phyloP scores from a whole-genome alignment of 1,140 invertebrate species.

The Drosophila micromelanica region DNA sequence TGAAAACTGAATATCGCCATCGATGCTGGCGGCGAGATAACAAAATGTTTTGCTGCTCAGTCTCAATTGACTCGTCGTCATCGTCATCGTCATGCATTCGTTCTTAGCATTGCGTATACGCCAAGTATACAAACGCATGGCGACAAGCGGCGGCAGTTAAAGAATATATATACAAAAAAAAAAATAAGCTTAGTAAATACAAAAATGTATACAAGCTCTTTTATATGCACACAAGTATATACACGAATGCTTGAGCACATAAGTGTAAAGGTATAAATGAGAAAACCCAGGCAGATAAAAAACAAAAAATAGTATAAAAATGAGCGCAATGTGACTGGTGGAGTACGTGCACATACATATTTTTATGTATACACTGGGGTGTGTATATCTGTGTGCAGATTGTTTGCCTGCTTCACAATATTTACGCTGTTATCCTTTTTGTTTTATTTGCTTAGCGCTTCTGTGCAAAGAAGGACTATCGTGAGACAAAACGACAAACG shows the following conservation, averaged over 20 bases:
- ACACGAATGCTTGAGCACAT: slow-evolving; percentile 17
- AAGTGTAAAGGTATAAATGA: slow-evolving; percentile 29
- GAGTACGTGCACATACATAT: slow-evolving; percentile 37
- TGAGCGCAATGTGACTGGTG: slow-evolving; percentile 69
- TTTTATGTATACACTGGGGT: slow-evolving; percentile 31
- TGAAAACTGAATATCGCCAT: slow-evolving; percentile 65
- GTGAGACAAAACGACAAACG: slow-evolving; percentile 55
- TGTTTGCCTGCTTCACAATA: slow-evolving; percentile 62
- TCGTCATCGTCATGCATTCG: slow-evolving; percentile 20
- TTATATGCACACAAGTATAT: slow-evolving; percentile 1
- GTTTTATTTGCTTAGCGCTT: slow-evolving; percentile 83
- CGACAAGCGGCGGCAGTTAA: slow-evolving; percentile 17
- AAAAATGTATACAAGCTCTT: slow-evolving; percentile 28
- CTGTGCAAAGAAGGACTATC: slow-evolving; percentile 76
- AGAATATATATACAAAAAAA: slow-evolving; percentile 19
- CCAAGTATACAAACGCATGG: slow-evolving; percentile 47
- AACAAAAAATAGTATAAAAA: slow-evolving; percentile 34
- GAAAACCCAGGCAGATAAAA: slow-evolving; percentile 29
- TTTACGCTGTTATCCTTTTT: slow-evolving; percentile 82
- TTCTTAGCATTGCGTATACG: slow-evolving; percentile 56
- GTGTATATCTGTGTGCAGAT: slow-evolving; percentile 34
- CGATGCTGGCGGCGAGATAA: slow-evolving; percentile 70
- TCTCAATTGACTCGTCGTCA: slow-evolving; percentile 63
- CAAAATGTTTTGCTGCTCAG: slow-evolving; percentile 65
- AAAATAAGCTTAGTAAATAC: slow-evolving; percentile 61